Percentiles rank a stretch among this genome's conserved stretches.
phyloP scores from a whole-genome alignment of 2,113 vertebrate species.

The Picathartes gymnocephalus region DNA sequence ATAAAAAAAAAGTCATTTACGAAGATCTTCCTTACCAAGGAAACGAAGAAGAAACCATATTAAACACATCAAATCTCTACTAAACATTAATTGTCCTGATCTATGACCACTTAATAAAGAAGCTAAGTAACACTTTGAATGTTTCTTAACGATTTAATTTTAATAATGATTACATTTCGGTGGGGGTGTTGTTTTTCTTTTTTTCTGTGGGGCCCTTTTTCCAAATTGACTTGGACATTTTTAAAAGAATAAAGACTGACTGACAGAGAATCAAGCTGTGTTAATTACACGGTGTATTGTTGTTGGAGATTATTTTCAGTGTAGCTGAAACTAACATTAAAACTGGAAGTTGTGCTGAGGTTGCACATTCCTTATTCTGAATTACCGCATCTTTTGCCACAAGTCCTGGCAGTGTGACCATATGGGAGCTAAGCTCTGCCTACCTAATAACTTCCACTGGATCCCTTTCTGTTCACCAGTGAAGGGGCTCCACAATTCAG shows the following conservation, averaged over 20 bases:
- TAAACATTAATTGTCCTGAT: not conserved
- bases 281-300: not conserved
- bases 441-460: not conserved
- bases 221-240: not conserved
- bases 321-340: slow-evolving; percentile 23
- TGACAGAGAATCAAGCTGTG: slow-evolving; percentile 15
- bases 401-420: not conserved
- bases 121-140: not conserved
- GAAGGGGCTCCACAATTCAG: not conserved
- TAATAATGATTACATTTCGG: not conserved
- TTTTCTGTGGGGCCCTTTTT: not conserved
- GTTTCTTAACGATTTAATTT: not conserved
- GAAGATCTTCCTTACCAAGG: not conserved
- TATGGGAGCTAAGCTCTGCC: not conserved
- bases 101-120: not conserved
- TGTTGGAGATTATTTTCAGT: slow-evolving; percentile 19
- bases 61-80: not conserved
- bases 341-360: slow-evolving; percentile 28
- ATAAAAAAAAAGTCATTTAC: not conserved
- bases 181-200: not conserved
- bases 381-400: not conserved
- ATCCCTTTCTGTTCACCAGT: not conserved
- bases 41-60: not conserved
- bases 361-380: slow-evolving; percentile 10
- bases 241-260: not conserved